Percentiles rank a stretch among this genome's conserved stretches.
These are phyloP conservation scores for Mesocentrotus franciscanus DNA, from an alignment of 53 echinoderm and acorn worm species.

Conservation along the genomic window DNA sequence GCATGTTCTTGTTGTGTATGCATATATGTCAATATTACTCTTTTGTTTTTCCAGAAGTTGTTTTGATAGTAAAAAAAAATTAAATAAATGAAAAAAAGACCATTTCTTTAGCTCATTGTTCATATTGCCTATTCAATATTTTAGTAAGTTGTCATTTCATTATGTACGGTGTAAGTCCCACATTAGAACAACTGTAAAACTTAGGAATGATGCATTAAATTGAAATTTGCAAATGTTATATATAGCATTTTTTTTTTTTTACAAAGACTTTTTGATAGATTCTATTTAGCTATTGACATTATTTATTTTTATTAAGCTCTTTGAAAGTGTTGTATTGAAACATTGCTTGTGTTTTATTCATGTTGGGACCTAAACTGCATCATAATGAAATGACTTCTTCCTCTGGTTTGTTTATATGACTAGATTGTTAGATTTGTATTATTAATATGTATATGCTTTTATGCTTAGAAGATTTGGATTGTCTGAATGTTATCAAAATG, in stretches of 20 bases:
- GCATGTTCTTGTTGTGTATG: conserved; percentile 6
- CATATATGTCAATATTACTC: conserved; percentile 19
- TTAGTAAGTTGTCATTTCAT: conserved; percentile 39
- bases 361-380: conserved; percentile 20
- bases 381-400: conserved; percentile 53
- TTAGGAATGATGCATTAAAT: conserved; percentile 42
- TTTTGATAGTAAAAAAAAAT: neutral
- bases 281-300: conserved; percentile 66
- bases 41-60: neutral
- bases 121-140: neutral
- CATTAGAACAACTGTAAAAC: conserved; percentile 12
- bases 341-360: conserved; percentile 3
- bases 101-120: conserved; percentile 2
- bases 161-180: neutral
- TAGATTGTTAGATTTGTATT: conserved; percentile 37
- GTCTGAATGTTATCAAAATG: conserved; percentile 16
- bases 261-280: conserved; percentile 53
- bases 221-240: conserved; percentile 59
- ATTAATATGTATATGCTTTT: conserved; percentile 35
- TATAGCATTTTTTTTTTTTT: conserved; percentile 44
- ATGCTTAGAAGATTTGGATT: neutral
- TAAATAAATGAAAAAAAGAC: neutral
- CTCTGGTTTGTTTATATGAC: neutral
- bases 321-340: conserved; percentile 25
- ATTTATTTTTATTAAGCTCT: conserved; percentile 66